phyloP scores from a whole-genome alignment of 2,113 vertebrate genomes.

The Melospiza georgiana region DNA sequence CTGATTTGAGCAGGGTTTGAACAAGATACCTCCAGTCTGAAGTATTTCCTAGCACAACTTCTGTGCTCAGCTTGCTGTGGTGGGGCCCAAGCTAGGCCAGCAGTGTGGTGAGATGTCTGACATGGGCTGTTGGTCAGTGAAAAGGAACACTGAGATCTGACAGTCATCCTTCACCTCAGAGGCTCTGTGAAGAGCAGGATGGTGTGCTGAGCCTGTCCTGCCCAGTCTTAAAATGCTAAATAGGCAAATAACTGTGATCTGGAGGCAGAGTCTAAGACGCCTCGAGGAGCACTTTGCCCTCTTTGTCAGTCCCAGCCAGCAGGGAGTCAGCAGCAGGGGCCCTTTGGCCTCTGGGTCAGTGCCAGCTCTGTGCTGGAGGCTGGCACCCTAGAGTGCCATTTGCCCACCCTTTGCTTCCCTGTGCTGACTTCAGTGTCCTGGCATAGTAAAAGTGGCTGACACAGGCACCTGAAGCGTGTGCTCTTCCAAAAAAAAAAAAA shows the following conservation, averaged over 20 bases:
- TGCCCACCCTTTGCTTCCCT: background rate
- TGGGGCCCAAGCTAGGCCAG: accelerated
- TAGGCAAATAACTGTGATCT: background rate
- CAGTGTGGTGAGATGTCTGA: background rate
- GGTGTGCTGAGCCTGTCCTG: background rate
- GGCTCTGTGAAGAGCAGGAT: background rate
- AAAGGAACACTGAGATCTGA: accelerated
- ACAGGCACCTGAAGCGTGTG: background rate
- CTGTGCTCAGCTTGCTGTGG: background rate
- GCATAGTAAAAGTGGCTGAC: accelerated
- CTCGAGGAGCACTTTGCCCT: background rate
- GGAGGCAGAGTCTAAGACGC: background rate
- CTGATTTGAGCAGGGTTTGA: background rate
- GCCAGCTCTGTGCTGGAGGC: background rate
- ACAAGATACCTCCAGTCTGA: background rate
- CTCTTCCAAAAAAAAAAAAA: background rate
- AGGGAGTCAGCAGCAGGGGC: background rate
- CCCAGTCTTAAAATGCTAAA: background rate
- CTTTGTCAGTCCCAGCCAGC: accelerated
- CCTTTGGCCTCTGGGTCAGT: background rate
- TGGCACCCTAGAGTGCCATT: accelerated
- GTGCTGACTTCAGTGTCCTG: background rate
- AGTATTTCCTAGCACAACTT: background rate
- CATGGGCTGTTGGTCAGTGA: accelerated
- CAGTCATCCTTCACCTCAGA: background rate